Base-by-base conservation (phyloP, 2,888 invertebrate genomes). In the Euspilapteryx auroguttella region DNA sequence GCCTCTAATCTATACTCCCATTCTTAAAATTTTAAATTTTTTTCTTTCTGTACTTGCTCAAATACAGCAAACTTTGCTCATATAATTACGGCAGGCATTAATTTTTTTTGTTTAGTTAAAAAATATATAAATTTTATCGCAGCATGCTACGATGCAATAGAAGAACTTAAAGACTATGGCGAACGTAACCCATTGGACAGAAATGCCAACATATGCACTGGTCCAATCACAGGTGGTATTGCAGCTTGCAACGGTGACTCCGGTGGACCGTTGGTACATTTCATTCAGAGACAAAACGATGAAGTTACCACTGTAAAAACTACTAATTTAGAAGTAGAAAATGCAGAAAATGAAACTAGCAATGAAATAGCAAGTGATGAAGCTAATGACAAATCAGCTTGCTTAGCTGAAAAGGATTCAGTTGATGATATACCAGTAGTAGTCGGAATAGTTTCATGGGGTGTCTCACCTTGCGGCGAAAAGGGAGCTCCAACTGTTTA, bases 391-490 rank as follows among this genome's bases (percentile, higher is more conserved):
- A 3, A 32, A 29, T 14, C 26, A 38, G 26, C 17, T 8, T 5
- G 20, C 33, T 23, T 32, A 21, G 34, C 21, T 32, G 32, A 26
- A 25, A 29, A 29, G 8, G 36, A 40, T 15, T 33, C 39, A n/a
- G 36, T 37, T 8, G 33, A 42, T 17, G 33, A 33, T 21, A 35
- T 40, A 21, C 57, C 62, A 9, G 46, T 62, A 3, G 38, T 78
- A 20, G 38, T 79, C n/a, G 81, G 81, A 14, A 46, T 81, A 2
- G 78, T 79, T 0, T 81, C 80, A 1, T 81, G 79, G 79, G 79
- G 79, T 1, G 44, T 71, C 2, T 49, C 53, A 1, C 80, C 80
- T 1, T 80, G 80, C 41, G 79, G 79, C 2, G 48, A 55, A 25
- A 48, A 41, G 30, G 77, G 75, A 3, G 71, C 77, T 2, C 80